Percentiles rank a stretch among this genome's conserved stretches.
Evolutionary conservation across 2,113 vertebrate genomes (phyloP).

Genomic region (Ahaetulla prasina): DNA sequence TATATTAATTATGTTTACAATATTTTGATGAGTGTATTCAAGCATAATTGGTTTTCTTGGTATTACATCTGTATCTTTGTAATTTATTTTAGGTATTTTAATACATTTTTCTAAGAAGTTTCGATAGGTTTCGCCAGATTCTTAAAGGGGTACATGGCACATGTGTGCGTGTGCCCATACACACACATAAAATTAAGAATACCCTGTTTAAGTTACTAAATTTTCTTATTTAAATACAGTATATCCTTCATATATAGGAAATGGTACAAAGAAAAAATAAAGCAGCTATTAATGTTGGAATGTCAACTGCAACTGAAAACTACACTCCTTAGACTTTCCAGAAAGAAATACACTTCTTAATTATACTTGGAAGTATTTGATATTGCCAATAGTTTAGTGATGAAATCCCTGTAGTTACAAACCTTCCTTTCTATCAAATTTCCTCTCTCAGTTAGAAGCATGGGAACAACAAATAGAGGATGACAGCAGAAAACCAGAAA

Average conservation of each 20-base stretch:
- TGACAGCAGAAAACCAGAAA: background rate
- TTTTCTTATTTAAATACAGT: background rate
- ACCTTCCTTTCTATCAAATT: background rate
- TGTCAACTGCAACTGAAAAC: background rate
- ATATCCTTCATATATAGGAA: background rate
- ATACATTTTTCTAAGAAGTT: background rate
- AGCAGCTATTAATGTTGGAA: background rate
- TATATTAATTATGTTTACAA: background rate
- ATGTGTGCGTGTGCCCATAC: rapidly evolving
- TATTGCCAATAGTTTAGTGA: background rate
- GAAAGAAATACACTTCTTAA: background rate
- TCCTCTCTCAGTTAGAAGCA: background rate
- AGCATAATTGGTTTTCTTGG: background rate
- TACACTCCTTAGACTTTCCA: background rate
- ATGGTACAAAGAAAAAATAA: background rate
- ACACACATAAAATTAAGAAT: background rate
- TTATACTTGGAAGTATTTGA: background rate
- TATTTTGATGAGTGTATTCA: background rate
- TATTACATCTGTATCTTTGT: background rate
- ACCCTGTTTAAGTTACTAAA: background rate
- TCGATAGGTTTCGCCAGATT: background rate
- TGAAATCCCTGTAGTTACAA: background rate
- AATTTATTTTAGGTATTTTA: background rate
- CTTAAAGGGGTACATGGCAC: background rate
- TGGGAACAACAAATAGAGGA: background rate